Conservation (phyloP, 2,113 vertebrate species). For the Myodes glareolus region DNA sequence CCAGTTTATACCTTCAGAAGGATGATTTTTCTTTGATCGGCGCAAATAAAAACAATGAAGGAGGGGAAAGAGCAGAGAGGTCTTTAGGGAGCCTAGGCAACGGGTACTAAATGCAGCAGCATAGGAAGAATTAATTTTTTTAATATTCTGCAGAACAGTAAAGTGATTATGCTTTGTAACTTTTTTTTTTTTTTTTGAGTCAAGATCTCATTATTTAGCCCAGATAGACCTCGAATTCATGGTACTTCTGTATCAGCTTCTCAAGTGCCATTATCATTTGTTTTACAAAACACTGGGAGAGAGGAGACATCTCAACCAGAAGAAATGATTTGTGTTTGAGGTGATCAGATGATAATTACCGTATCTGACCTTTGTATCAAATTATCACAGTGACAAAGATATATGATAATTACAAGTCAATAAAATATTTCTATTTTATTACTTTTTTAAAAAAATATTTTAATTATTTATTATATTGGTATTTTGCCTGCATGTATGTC, state of each 20-base stretch:
- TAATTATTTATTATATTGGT: neutral
- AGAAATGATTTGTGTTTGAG: neutral
- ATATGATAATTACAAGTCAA: neutral
- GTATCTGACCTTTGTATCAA: neutral
- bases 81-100: neutral
- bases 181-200: neutral
- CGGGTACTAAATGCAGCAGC: neutral
- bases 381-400: neutral
- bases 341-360: neutral
- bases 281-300: neutral
- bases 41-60: slow-evolving; percentile 41
- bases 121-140: neutral
- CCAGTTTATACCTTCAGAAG: slow-evolving; percentile 67
- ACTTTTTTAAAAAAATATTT: neutral
- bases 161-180: neutral
- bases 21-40: slow-evolving; percentile 78
- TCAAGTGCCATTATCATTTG: neutral
- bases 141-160: neutral
- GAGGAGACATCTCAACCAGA: neutral
- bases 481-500: neutral
- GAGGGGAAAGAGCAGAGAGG: neutral
- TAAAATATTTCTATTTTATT: neutral
- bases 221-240: neutral
- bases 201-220: neutral
- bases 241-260: neutral